Evolutionary conservation across 2,797 vertebrate species (phyloP), one percentile per base, ranked within the genome.

Genomic region (Hoplostethus atlanticus): DNA sequence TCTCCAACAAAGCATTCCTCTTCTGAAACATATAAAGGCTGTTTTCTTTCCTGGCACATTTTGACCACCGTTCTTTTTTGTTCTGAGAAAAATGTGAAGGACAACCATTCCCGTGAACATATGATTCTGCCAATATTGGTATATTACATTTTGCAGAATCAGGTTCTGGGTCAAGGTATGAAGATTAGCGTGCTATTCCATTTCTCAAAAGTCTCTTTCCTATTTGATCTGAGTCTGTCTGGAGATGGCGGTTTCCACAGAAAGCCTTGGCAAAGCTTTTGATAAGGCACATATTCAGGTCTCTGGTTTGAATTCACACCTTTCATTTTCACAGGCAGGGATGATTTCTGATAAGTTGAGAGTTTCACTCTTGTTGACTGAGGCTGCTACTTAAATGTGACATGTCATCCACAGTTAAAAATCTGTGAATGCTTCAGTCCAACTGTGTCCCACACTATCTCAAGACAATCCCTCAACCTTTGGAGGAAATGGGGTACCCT

Each of bases 1-100:
- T 68, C 15, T 91, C 77, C 81, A 88, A 75, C 59, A 64, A 52
- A 31, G 42, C 90, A 90, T 86, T 90, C 80, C 77, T 73, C 67
- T 38, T 65, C 73, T 83, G 67, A 68, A 91, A 77, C 73, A 58
- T 74, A 78, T 84, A 74, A 86, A 84, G 64, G 12, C 16, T 77
- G 53, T 78, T 85, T 86, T 79, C 65, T 69, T 52, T 25, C n/a
- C 69, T 52, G 75, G 85, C 86, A 89, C 83, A 86, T 76, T 87
- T 48, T 85, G 84, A 84, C 46, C 84, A 0, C 12, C 40, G 17
- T 60, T 68, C 70, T 82, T 67, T 75, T 87, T 83, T 71, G 68
- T 65, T 64, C 13, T 56, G 55, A 79, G 80, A 77, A 70, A 30
- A 54, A 51, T 16, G 40, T 57, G 17, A 25, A 68, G 16, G 17